phyloP scores from a whole-genome alignment of 1,140 invertebrate genomes.

The Drosophila mauritiana region DNA sequence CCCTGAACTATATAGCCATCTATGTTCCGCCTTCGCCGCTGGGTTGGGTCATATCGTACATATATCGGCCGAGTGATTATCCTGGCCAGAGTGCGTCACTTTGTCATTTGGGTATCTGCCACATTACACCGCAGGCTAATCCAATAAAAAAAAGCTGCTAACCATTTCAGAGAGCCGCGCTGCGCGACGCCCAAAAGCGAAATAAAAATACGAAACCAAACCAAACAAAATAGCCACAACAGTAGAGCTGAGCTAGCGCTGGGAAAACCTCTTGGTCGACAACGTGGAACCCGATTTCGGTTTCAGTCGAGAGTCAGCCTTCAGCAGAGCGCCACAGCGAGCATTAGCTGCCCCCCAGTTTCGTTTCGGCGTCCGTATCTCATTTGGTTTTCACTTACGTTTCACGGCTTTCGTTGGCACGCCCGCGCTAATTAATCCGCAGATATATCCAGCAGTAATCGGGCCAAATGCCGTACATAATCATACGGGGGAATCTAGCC shows the following conservation, averaged over 20 bases:
- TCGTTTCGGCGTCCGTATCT: slow-evolving; percentile 19
- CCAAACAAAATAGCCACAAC: slow-evolving; percentile 47
- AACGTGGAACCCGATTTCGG: slow-evolving; percentile 48
- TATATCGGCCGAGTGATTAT: slow-evolving; percentile 44
- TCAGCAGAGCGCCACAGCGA: slow-evolving; percentile 51
- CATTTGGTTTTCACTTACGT: slow-evolving; percentile 35
- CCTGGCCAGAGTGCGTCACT: slow-evolving; percentile 51
- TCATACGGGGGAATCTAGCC: slow-evolving; percentile 93
- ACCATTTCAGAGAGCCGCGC: slow-evolving; percentile 64
- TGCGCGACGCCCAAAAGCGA: slow-evolving; percentile 56
- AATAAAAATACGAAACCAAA: slow-evolving; percentile 6
- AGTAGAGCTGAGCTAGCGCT: slow-evolving; percentile 29
- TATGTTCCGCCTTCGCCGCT: slow-evolving; percentile 1
- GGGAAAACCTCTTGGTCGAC: slow-evolving; percentile 55
- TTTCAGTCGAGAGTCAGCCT: slow-evolving; percentile 71
- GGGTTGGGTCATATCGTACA: not conserved
- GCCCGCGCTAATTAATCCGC: slow-evolving; percentile 57
- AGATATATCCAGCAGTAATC: slow-evolving; percentile 35
- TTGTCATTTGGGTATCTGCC: slow-evolving; percentile 45
- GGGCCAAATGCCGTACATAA: slow-evolving; percentile 92
- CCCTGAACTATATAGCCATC: no score
- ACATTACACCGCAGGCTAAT: slow-evolving; percentile 61
- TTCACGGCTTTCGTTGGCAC: slow-evolving; percentile 44
- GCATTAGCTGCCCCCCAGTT: slow-evolving; percentile 18
- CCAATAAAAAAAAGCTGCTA: slow-evolving; percentile 73